phyloP scores from a whole-genome alignment of 37 sponge, comb jelly and placozoan genomes.

The Haliclona indistincta region DNA sequence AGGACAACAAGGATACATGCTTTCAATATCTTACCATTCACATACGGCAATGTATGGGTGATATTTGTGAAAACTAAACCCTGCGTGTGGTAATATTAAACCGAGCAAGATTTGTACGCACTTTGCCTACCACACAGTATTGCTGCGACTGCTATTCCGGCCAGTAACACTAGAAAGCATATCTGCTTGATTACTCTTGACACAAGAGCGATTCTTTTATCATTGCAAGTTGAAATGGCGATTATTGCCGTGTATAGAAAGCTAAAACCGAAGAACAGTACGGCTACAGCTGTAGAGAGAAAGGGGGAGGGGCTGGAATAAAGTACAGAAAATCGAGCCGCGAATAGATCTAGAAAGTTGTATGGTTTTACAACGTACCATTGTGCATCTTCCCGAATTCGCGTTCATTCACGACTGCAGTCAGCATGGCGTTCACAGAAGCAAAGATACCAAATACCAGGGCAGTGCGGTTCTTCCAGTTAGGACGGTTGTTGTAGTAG shows the following conservation, averaged over 20 bases:
- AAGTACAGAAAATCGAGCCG: not conserved
- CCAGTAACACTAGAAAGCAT: constrained; percentile 29
- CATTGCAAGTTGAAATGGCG: constrained; percentile 9
- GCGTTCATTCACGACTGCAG: constrained; percentile 71
- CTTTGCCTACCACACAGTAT: constrained; percentile 1
- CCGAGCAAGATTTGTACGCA: not conserved
- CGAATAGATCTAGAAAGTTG: not conserved
- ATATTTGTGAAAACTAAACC: constrained; percentile 39
- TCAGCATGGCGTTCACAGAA: constrained; percentile 34
- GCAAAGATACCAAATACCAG: constrained; percentile 41
- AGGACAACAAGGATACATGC: not conserved
- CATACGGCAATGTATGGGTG: constrained; percentile 55
- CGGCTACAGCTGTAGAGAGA: constrained; percentile 51
- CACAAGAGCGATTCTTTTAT: not conserved
- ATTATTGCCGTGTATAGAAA: constrained; percentile 44
- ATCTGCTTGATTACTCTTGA: constrained; percentile 7
- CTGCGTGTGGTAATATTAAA: not conserved
- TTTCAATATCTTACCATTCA: constrained; percentile 57
- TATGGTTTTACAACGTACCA: constrained; percentile 23
- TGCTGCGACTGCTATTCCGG: constrained; percentile 8
- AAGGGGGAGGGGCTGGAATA: not conserved
- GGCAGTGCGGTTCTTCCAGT: constrained; percentile 21
- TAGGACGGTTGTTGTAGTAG: constrained; percentile 30
- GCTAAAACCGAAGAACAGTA: constrained; percentile 39
- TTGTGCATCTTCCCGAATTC: constrained; percentile 58